Conservation (phyloP, 2,888 invertebrate species). For the Drosophila aldrichi region DNA sequence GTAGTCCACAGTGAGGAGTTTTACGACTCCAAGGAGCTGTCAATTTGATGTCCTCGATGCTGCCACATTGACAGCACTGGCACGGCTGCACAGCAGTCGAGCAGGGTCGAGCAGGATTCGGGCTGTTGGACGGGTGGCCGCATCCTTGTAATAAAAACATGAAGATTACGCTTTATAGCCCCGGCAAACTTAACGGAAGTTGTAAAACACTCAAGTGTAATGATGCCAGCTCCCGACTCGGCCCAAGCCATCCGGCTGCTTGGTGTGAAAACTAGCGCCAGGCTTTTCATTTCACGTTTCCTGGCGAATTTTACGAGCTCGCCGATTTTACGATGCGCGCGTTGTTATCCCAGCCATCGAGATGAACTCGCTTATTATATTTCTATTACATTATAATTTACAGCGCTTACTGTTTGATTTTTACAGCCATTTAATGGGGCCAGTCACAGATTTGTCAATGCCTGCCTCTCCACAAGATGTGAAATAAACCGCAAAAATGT, state of each 20-base stretch:
- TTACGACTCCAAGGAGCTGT: conserved; percentile 77
- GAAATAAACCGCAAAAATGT: conserved; percentile 51
- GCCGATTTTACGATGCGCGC: conserved; percentile 50
- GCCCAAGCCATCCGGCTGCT: conserved; percentile 1
- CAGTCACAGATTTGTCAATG: conserved; percentile 68
- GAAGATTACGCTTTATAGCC: conserved; percentile 79
- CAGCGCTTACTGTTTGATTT: conserved; percentile 65
- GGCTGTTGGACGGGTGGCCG: neutral
- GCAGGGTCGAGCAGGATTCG: neutral
- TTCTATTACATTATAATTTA: conserved; percentile 78
- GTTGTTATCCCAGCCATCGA: conserved; percentile 14
- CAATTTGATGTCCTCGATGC: conserved; percentile 78
- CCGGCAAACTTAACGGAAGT: conserved; percentile 79
- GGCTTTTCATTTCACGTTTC: conserved; percentile 50
- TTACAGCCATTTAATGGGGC: conserved; percentile 63
- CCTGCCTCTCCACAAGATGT: conserved; percentile 28
- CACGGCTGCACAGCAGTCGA: conserved; percentile 52
- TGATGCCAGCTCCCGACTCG: conserved; percentile 60
- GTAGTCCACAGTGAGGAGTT: conserved; percentile 54
- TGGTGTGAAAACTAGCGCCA: conserved; percentile 74
- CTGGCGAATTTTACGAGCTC: conserved; percentile 57
- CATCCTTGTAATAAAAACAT: conserved; percentile 74
- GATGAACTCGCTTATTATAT: conserved; percentile 70
- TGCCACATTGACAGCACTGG: conserved; percentile 71
- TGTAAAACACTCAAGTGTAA: conserved; percentile 83